Evolutionary conservation across 2,888 invertebrate genomes (phyloP).

Genomic region (Xestia xanthographa): DNA sequence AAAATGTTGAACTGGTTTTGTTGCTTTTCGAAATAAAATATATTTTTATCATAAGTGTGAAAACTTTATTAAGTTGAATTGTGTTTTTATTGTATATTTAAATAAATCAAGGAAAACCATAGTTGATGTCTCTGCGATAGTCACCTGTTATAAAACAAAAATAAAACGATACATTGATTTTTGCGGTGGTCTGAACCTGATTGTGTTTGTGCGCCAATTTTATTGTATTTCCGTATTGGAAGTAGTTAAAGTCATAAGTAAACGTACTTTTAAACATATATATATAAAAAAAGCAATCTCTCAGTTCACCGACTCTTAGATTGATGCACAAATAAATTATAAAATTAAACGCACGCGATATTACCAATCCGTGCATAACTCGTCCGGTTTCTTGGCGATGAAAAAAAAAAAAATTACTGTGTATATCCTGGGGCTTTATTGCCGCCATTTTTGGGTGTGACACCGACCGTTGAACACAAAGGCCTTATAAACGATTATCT

Average conservation of each 20-base stretch:
- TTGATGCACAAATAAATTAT: constrained; percentile 29
- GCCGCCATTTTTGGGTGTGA: constrained; percentile 22
- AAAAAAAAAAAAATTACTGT: constrained; percentile 24
- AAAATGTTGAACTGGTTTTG: constrained; percentile 3
- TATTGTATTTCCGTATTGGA: constrained; percentile 13
- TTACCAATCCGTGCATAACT: constrained; percentile 33
- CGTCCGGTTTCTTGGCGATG: constrained; percentile 19
- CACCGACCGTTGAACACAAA: constrained; percentile 13
- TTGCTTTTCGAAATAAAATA: constrained; percentile 12
- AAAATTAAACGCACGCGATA: constrained; percentile 35
- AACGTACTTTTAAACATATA: background rate
- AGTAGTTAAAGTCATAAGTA: background rate
- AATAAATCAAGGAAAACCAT: background rate
- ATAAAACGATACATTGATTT: background rate
- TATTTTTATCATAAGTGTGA: background rate
- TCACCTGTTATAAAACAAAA: background rate
- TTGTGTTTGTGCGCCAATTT: background rate
- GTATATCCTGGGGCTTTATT: constrained; percentile 1
- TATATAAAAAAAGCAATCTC: background rate
- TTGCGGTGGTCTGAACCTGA: background rate
- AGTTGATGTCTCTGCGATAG: background rate
- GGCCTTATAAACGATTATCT: constrained; percentile 9
- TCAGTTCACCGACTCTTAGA: constrained; percentile 27
- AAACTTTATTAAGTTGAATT: background rate
- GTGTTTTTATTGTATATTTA: background rate